phyloP scores from a whole-genome alignment of 1,140 invertebrate genomes.

The Danaus melanippus region DNA sequence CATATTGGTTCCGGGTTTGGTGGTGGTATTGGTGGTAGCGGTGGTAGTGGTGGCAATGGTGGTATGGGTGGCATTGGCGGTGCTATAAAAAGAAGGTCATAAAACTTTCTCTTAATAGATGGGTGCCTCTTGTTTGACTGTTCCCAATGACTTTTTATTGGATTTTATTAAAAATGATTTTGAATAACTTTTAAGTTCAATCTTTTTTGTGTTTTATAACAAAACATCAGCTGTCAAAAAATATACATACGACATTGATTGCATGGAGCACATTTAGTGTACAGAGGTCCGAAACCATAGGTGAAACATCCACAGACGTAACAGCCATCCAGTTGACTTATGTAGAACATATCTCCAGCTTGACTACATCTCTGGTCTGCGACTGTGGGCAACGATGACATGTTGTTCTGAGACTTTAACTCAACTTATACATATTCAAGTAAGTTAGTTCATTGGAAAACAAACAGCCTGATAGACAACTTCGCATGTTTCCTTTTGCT shows the following conservation, averaged over 20 bases:
- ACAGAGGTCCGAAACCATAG: constrained; percentile 16
- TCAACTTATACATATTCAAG: too few relatives aligned
- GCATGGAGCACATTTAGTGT: constrained; percentile 39
- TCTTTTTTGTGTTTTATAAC: background rate
- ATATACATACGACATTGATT: constrained; percentile 29
- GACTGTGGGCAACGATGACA: too few relatives aligned
- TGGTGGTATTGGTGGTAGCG: constrained; percentile 1
- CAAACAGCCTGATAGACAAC: too few relatives aligned
- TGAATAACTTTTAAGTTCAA: background rate
- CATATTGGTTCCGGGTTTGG: constrained; percentile 18
- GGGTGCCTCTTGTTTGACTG: too few relatives aligned
- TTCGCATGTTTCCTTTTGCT: too few relatives aligned
- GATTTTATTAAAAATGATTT: too few relatives aligned
- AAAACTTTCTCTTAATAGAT: too few relatives aligned
- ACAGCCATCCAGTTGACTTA: constrained; percentile 18
- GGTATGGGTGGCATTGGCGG: background rate
- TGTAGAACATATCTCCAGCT: constrained; percentile 44
- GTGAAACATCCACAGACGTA: constrained; percentile 41
- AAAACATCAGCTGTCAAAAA: background rate
- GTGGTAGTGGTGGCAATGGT: constrained; percentile 2
- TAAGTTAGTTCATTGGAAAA: too few relatives aligned
- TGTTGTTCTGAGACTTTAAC: too few relatives aligned
- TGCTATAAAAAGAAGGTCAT: too few relatives aligned
- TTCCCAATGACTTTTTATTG: too few relatives aligned
- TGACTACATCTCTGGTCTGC: constrained; percentile 17